Evolutionary conservation across 1,140 invertebrate genomes (phyloP).

Genomic region (Sogatella furcifera): DNA sequence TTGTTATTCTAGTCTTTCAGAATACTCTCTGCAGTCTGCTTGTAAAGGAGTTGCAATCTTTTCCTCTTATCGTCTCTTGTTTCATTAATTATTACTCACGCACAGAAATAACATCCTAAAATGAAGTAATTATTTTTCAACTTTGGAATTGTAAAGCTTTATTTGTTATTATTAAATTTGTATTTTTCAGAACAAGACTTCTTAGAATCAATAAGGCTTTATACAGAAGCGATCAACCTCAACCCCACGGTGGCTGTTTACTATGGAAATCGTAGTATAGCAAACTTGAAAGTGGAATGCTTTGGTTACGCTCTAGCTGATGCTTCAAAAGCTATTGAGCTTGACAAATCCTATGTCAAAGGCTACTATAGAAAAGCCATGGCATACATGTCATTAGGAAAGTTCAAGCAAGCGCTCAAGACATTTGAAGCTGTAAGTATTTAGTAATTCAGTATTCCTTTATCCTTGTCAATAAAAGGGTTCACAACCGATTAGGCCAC

Average conservation of each 20-base stretch:
- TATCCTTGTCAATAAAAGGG: no score
- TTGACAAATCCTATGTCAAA: conserved; percentile 86
- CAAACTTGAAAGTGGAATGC: conserved; percentile 82
- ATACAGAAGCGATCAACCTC: conserved; percentile 82
- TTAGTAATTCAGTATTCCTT: no score
- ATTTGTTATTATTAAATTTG: no score
- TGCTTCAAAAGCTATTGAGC: conserved; percentile 81
- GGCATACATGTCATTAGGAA: conserved; percentile 93
- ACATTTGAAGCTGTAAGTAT: conserved; percentile 87
- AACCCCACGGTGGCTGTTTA: conserved; percentile 78
- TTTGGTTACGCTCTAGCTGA: conserved; percentile 89
- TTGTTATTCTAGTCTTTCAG: no score
- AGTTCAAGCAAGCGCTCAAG: conserved; percentile 91
- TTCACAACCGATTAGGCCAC: no score
- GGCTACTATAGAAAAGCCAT: conserved; percentile 91
- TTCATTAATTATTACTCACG: no score
- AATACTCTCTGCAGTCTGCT: no score
- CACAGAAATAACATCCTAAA: no score
- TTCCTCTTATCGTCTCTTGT: no score
- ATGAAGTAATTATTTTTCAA: no score
- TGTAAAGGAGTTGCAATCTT: no score
- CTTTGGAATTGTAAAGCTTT: no score
- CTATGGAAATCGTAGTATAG: conserved; percentile 90
- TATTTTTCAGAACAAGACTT: conserved; percentile 76
- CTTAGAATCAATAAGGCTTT: conserved; percentile 76